phyloP scores from a whole-genome alignment of 1,140 invertebrate species.

The Drosophila athabasca region DNA sequence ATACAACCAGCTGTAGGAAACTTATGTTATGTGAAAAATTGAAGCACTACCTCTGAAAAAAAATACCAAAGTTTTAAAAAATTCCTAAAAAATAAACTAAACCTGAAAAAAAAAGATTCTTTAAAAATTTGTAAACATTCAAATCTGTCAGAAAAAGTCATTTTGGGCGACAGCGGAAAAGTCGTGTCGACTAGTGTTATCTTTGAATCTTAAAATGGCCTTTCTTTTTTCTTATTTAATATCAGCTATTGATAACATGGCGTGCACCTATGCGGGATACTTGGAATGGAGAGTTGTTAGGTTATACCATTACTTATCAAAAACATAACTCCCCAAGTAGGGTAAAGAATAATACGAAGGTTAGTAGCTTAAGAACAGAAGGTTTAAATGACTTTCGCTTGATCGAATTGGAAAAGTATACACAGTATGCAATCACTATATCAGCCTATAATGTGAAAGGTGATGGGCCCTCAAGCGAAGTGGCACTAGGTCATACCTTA shows the following conservation, averaged over 20 bases:
- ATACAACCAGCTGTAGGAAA: too few relatives aligned
- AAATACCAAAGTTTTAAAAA: too few relatives aligned
- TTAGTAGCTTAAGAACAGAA: slow-evolving; percentile 84
- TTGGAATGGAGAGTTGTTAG: slow-evolving; percentile 92
- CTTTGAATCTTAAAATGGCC: too few relatives aligned
- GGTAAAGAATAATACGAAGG: slow-evolving; percentile 84
- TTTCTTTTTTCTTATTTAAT: background rate
- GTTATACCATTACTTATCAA: slow-evolving; percentile 88
- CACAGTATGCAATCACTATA: slow-evolving; percentile 90
- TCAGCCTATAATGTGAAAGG: slow-evolving; percentile 92
- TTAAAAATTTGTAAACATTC: too few relatives aligned
- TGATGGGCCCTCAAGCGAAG: slow-evolving; percentile 88
- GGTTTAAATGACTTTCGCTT: slow-evolving; percentile 86
- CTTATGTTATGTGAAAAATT: too few relatives aligned
- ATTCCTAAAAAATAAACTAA: too few relatives aligned
- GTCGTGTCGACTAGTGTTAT: too few relatives aligned
- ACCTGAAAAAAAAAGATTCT: too few relatives aligned
- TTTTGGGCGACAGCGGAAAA: too few relatives aligned
- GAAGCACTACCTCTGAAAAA: too few relatives aligned
- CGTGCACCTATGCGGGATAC: slow-evolving; percentile 89
- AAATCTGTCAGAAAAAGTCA: too few relatives aligned
- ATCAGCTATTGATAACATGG: slow-evolving; percentile 89
- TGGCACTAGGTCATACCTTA: slow-evolving; percentile 89
- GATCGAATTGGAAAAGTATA: slow-evolving; percentile 89
- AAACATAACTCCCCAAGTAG: slow-evolving; percentile 84